Percentiles rank a stretch among this genome's conserved stretches.
phyloP scores from a whole-genome alignment of 37 sponge, comb jelly and placozoan genomes.

The Diacarnus erythraeanus region DNA sequence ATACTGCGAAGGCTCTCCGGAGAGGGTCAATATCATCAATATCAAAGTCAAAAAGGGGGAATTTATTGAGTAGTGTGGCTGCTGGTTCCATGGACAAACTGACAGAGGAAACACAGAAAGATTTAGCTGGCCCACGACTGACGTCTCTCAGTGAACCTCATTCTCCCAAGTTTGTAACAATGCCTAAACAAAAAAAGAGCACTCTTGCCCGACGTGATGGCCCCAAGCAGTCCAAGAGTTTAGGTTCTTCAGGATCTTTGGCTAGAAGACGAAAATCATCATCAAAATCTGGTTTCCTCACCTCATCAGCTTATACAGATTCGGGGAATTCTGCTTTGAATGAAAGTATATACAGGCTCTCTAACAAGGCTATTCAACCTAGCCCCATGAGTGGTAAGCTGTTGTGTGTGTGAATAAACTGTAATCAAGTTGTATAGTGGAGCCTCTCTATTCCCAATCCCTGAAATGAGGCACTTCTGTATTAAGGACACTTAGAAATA shows the following conservation, averaged over 20 bases:
- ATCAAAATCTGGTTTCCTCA: background rate
- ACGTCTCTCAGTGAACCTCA: background rate
- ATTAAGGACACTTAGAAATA: too few species aligned
- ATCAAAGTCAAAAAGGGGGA: background rate
- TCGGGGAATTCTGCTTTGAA: background rate
- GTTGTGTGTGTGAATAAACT: too few species aligned
- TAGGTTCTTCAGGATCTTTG: background rate
- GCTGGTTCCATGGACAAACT: background rate
- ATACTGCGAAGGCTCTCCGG: slow-evolving; percentile 28
- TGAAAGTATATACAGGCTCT: background rate
- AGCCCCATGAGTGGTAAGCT: background rate
- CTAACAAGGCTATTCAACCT: background rate
- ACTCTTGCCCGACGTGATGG: background rate
- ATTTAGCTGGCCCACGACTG: background rate
- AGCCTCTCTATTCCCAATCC: too few species aligned
- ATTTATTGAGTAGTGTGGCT: background rate
- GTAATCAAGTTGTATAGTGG: too few species aligned
- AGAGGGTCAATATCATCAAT: background rate
- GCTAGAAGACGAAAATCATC: background rate
- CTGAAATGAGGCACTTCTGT: too few species aligned
- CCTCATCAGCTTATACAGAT: background rate
- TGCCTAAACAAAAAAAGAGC: background rate
- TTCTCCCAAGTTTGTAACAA: slow-evolving; percentile 7
- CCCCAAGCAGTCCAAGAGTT: slow-evolving; percentile 14
- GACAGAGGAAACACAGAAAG: background rate